These are phyloP conservation scores for Sus scrofa DNA, from an alignment of 2,113 vertebrate genomes.

Conservation along the genomic window DNA sequence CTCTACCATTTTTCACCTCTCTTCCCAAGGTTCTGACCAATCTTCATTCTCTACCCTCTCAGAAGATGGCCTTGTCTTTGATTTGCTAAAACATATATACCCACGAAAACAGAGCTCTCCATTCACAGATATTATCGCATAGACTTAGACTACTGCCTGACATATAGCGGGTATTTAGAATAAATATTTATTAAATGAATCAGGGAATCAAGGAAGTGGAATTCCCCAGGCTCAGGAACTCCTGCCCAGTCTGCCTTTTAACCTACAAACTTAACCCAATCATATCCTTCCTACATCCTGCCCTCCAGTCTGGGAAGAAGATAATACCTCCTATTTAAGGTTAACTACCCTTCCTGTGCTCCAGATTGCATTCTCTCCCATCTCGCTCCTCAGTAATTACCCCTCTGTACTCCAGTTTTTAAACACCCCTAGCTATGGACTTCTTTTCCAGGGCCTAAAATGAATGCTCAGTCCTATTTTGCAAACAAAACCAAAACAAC, in stretches of 20 bases:
- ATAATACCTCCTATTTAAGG: background rate
- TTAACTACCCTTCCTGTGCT: background rate
- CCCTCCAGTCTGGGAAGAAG: background rate
- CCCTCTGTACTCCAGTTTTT: background rate
- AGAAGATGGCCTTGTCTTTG: slow-evolving; percentile 3
- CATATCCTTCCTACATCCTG: background rate
- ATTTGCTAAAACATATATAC: background rate
- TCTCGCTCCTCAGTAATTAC: background rate
- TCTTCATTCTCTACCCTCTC: background rate
- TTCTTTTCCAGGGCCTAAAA: slow-evolving; percentile 25
- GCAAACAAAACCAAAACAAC: slow-evolving; percentile 26
- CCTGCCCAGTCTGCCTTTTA: background rate
- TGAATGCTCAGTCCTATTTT: background rate
- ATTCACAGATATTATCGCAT: background rate
- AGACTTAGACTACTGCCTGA: background rate
- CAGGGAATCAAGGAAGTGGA: background rate
- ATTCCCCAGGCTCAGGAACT: background rate
- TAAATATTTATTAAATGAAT: background rate
- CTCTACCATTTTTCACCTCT: background rate
- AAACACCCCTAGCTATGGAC: background rate
- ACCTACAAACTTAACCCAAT: background rate
- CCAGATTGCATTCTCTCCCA: background rate
- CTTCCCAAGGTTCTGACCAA: background rate
- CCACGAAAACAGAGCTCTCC: background rate
- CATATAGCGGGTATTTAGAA: background rate